Percentiles rank a stretch among this genome's conserved stretches.
Evolutionary conservation across 2,797 vertebrate genomes (phyloP).

Genomic region (Pelochelys cantorii): DNA sequence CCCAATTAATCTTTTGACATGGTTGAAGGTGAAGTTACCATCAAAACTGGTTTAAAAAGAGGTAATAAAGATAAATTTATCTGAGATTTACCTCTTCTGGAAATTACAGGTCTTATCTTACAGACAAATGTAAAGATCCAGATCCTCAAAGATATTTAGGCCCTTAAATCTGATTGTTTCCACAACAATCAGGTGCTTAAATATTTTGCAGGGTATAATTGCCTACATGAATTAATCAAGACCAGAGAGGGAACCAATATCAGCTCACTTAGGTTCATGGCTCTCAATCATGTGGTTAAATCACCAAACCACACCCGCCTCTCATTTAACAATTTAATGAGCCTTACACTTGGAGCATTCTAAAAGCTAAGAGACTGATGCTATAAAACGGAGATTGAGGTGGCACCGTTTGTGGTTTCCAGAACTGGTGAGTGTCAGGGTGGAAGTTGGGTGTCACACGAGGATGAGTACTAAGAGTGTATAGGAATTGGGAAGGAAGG

Average conservation of each 20-base stretch:
- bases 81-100: conserved; percentile 31
- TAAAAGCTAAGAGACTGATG: background rate
- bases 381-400: fast-evolving
- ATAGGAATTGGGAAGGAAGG: background rate
- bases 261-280: background rate
- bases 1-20: no score
- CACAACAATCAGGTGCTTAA: background rate
- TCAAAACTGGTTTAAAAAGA: conserved; percentile 18
- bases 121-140: no score
- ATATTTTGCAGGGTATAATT: background rate
- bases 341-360: background rate
- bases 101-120: conserved; percentile 22
- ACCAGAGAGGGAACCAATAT: background rate
- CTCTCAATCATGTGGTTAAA: background rate
- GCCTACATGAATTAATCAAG: background rate
- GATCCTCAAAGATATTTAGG: no score
- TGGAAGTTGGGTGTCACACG: background rate
- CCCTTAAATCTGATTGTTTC: background rate
- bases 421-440: background rate
- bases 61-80: conserved; percentile 33
- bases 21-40: background rate
- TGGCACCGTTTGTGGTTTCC: background rate
- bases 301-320: background rate
- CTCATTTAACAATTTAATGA: background rate
- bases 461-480: background rate